These are phyloP conservation scores for Acanthococcus lagerstroemiae DNA, from an alignment of 2,888 invertebrate genomes.

Conservation along the genomic window DNA sequence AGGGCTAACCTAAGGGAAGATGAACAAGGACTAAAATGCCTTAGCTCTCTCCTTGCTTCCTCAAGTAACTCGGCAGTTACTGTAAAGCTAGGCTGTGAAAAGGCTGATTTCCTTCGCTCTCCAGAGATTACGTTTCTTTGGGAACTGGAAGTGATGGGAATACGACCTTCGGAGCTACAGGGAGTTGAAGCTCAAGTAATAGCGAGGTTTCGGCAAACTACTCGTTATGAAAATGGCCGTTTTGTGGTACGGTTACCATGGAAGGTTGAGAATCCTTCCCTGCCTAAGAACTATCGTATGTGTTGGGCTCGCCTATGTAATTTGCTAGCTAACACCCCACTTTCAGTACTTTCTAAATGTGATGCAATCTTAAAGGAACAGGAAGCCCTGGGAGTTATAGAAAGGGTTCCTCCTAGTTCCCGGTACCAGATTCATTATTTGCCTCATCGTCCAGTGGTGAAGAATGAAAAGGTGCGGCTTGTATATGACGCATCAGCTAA, in stretches of 20 bases:
- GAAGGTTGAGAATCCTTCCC: background rate
- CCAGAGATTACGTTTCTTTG: background rate
- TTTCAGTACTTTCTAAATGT: background rate
- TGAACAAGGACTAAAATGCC: too few relatives aligned
- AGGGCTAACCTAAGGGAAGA: too few relatives aligned
- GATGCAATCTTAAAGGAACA: background rate
- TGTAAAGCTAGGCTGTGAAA: too few relatives aligned
- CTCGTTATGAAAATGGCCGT: background rate
- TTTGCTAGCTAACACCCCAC: background rate
- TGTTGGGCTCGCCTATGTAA: background rate
- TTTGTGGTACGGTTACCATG: background rate
- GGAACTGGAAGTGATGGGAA: background rate
- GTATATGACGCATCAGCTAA: background rate
- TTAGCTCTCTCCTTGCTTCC: too few relatives aligned
- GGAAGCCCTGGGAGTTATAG: background rate
- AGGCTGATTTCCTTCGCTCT: background rate
- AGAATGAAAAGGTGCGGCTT: too few relatives aligned
- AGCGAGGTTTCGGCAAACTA: background rate
- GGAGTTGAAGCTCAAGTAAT: background rate
- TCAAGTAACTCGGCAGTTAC: too few relatives aligned
- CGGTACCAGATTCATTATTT: background rate
- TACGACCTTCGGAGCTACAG: background rate
- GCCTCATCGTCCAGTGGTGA: background rate
- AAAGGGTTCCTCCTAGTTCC: background rate
- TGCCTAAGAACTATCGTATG: background rate